Conservation (phyloP, 2,888 invertebrate genomes). For the Molorchus minor region DNA sequence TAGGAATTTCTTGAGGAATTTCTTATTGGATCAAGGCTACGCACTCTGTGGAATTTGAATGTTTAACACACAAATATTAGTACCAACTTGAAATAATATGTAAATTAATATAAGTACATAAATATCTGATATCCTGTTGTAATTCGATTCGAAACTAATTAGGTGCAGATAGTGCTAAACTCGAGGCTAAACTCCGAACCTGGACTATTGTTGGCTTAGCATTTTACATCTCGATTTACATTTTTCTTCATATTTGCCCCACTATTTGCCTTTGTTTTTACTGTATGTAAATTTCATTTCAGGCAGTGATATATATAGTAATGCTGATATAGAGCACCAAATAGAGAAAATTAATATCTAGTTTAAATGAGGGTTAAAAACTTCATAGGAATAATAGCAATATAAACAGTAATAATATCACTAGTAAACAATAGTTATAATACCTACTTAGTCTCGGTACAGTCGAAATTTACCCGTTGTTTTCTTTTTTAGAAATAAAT, state of each 20-base stretch:
- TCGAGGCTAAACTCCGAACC: no score
- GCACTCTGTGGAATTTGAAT: not conserved
- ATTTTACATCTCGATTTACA: no score
- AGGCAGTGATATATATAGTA: no score
- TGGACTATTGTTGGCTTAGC: conserved; percentile 14
- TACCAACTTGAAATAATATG: not conserved
- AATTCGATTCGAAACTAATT: conserved; percentile 16
- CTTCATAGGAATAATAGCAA: no score
- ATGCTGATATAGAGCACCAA: no score
- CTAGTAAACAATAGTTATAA: no score
- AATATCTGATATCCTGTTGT: conserved; percentile 12
- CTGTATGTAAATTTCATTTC: conserved; percentile 11
- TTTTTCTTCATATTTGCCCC: conserved; percentile 14
- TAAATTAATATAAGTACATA: not conserved
- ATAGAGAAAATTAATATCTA: no score
- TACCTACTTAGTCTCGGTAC: no score
- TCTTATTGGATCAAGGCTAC: conserved; percentile 1
- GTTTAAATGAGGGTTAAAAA: no score
- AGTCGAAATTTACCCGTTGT: no score
- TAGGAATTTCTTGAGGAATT: not conserved
- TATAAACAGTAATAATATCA: no score
- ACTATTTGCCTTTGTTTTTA: conserved; percentile 9
- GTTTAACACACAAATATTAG: not conserved
- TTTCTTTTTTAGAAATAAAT: no score
- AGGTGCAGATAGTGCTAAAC: conserved; percentile 15